phyloP scores from a whole-genome alignment of 2,797 vertebrate species.

The Myioborus miniatus region DNA sequence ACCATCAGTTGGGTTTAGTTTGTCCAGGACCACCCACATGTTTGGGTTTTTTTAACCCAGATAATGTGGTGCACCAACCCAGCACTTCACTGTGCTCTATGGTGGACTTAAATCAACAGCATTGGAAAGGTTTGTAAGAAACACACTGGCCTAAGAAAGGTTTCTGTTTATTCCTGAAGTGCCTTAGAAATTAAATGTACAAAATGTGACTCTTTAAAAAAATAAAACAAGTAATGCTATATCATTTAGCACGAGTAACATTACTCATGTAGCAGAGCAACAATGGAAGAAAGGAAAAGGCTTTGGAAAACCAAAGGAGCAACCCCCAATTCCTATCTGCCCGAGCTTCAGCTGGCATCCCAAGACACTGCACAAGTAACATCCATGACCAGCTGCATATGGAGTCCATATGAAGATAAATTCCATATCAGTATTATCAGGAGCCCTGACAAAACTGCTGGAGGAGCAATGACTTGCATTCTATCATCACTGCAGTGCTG shows the following conservation, averaged over 20 bases:
- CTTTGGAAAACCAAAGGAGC: background rate
- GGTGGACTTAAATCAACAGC: background rate
- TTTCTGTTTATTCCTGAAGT: slow-evolving; percentile 28
- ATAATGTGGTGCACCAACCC: background rate
- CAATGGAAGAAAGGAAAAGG: background rate
- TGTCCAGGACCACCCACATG: accelerated
- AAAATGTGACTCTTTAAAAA: background rate
- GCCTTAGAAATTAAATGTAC: slow-evolving; percentile 13
- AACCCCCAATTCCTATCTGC: accelerated
- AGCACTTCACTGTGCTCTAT: background rate
- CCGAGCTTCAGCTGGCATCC: background rate
- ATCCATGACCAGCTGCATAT: background rate
- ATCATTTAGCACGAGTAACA: background rate
- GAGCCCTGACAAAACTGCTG: background rate
- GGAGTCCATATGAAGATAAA: background rate
- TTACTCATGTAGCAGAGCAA: background rate
- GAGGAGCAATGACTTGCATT: background rate
- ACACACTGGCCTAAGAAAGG: background rate
- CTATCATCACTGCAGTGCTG: background rate
- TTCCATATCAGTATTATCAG: accelerated
- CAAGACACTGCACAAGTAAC: background rate
- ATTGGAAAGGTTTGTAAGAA: background rate
- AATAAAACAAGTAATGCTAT: background rate
- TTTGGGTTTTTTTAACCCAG: background rate
- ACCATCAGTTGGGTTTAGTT: background rate